Evolutionary conservation across 2,113 vertebrate genomes (phyloP), one percentile per base, ranked within the genome.

Genomic region (Alouatta palliata): DNA sequence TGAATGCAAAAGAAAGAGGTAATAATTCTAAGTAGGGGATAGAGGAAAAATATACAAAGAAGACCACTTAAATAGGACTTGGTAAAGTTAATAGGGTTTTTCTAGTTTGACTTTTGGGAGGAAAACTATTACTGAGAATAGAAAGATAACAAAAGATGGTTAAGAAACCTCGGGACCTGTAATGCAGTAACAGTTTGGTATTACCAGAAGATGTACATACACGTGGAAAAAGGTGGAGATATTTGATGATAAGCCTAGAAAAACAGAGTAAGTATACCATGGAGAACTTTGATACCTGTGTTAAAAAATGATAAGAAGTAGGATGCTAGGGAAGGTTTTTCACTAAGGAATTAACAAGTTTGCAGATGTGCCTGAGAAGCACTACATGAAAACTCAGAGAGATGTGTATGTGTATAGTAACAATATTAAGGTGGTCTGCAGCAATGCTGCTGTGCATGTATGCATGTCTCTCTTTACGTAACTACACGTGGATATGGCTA

Each of bases 301-400:
- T 27, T 81, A 80, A 86, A 35, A 77, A 92, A 37, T 79, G 12
- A 10, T 66, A 71, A 76, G 16, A 84, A 87, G 85, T 49, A 94
- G 4, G 5, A 90, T 47, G 6, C 4, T 16, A 68, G 52, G 7
- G 70, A 95, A 77, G 23, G 61, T 10, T 70, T 47, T 66, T 82
- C 64, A 83, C 45, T 79, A 20, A 79, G 8, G 3, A 49, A 61
- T 68, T 54, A 87, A 23, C 11, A 13, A 58, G 19, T 35, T 7
- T 79, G 1, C 17, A 61, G 13, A 1, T 91, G 19, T 89, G 10
- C 20, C 52, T 32, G 61, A 54, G 45, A 80, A 96, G 56, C 5
- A 49, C 10, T 35, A 11, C 3, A 8, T 9, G 64, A 52, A 91
- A 17, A 80, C 6, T 35, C 30, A 71, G 52, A 56, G 45, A 35